A percentile compares a stretch with the other conserved stretches of the same genome.
Conservation (phyloP, 2,888 invertebrate species). For the Coenonympha glycerion region DNA sequence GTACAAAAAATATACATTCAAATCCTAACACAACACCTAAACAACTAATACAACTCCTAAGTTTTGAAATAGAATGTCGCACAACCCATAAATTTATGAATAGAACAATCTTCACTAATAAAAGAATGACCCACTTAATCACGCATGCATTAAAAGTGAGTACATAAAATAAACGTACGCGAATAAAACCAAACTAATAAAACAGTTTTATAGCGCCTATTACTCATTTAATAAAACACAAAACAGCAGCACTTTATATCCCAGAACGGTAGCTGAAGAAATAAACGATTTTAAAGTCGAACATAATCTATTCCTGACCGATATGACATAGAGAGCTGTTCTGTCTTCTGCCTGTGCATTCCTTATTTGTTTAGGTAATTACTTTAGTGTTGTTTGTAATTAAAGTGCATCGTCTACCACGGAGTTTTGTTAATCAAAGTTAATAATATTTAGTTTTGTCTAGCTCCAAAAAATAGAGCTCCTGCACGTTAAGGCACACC, state of each 20-base stretch:
- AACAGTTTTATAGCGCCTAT: conserved; percentile 29
- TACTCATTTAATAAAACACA: conserved; percentile 30
- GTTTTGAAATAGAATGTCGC: background rate
- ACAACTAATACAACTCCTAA: too few species aligned
- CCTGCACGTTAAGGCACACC: too few species aligned
- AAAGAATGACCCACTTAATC: conserved; percentile 2
- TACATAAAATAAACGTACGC: conserved; percentile 14
- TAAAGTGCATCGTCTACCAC: background rate
- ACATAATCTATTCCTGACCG: conserved; percentile 44
- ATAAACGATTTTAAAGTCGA: conserved; percentile 33
- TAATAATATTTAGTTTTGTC: too few species aligned
- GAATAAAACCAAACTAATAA: conserved; percentile 19
- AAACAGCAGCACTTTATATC: conserved; percentile 33
- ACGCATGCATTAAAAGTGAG: background rate
- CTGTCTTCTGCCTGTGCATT: conserved; percentile 5
- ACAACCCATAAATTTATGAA: background rate
- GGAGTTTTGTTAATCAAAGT: background rate
- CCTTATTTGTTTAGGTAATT: conserved; percentile 23
- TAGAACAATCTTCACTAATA: background rate
- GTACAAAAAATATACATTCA: too few species aligned
- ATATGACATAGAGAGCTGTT: conserved; percentile 26
- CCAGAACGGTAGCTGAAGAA: conserved; percentile 35
- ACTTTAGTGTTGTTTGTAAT: conserved; percentile 20
- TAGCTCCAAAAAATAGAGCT: too few species aligned
- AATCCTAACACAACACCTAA: too few species aligned